These are phyloP conservation scores for Lycia hirtaria DNA, from an alignment of 2,888 invertebrate species.

Conservation along the genomic window DNA sequence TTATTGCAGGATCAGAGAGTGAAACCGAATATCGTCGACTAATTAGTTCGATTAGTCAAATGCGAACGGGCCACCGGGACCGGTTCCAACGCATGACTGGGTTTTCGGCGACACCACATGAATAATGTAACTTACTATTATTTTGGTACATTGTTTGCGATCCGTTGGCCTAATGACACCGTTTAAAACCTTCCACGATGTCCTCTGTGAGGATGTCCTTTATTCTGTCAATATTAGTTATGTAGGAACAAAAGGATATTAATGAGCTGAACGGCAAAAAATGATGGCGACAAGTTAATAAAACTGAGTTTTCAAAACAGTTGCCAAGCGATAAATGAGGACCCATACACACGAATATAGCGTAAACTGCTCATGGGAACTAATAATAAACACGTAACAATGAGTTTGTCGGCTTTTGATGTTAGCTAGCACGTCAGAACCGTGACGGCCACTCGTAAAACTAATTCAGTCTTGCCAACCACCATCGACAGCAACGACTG, in stretches of 20 bases:
- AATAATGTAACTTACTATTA: constrained; percentile 68
- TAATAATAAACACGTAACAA: constrained; percentile 82
- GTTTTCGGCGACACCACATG: constrained; percentile 68
- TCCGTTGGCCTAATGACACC: constrained; percentile 71
- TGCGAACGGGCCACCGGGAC: constrained; percentile 64
- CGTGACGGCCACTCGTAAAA: constrained; percentile 75
- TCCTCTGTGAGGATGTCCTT: constrained; percentile 38
- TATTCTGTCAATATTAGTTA: constrained; percentile 51
- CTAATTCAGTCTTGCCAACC: constrained; percentile 70
- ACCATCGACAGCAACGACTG: constrained; percentile 45
- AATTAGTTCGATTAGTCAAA: constrained; percentile 71
- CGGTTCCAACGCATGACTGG: constrained; percentile 61
- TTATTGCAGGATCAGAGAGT: constrained; percentile 66
- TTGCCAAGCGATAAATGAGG: constrained; percentile 67
- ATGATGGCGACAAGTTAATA: constrained; percentile 48
- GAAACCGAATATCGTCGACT: constrained; percentile 67
- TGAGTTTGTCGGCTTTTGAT: constrained; percentile 71
- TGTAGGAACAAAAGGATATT: constrained; percentile 48
- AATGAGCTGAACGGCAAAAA: constrained; percentile 44
- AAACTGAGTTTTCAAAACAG: constrained; percentile 59
- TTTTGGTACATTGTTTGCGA: constrained; percentile 65
- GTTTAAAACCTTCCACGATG: constrained; percentile 61
- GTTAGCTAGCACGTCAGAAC: constrained; percentile 73
- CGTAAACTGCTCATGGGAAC: constrained; percentile 70
- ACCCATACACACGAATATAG: constrained; percentile 64